Evolutionary conservation across 2,888 invertebrate genomes (phyloP), one percentile per base, ranked within the genome.

Genomic region (Hydriomena furcata): DNA sequence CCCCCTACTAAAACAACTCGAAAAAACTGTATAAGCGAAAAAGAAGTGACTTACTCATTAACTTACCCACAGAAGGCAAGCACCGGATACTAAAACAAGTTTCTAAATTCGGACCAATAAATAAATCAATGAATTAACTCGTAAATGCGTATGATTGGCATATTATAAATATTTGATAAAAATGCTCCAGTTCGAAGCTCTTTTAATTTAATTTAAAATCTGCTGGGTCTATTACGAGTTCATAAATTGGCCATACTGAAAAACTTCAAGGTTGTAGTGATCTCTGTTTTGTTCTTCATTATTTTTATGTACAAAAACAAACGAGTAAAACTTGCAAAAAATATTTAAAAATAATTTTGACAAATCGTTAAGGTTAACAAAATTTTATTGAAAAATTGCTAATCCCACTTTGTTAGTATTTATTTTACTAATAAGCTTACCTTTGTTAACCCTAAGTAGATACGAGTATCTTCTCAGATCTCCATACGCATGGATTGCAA

Each of bases 91-190:
- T 42, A 42, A 58, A 63, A 69, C 73, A 55, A 63, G 73, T 71
- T 74, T 68, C 63, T 55, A 64, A 69, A 61, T 63, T 47, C 47
- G 42, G 61, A 48, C 52, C 50, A 62, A 64, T 68, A 66, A 68
- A 69, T 71, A 73, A 76, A 76, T 77, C 71, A 73, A 66, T 67
- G 63, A 67, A 70, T 68, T 65, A 69, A 68, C 46, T 71, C 69
- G 68, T 76, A 74, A 74, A 71, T 50, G 62, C 64, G 62, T 66
- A 71, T 73, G 70, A 73, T 72, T 71, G 68, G 64, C 70, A 63
- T 69, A 68, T 65, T 70, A 73, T 71, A 69, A 74, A 72, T 69
- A 71, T 71, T 71, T 70, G 71, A 73, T 65, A 75, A 74, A 74
- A 72, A 50, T 66, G 68, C 65, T 72, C 68, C 45, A 71, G 52